Evolutionary conservation across 2,113 vertebrate species (phyloP).

Genomic region (human): GRCh38 chr12:122045501-122046000

Average conservation of each 20-base stretch:
- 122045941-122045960: too few species aligned
- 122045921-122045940: not conserved
- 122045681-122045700: not conserved
- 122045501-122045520: not conserved
- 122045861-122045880: not conserved
- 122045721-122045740: not conserved
- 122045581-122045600: not conserved
- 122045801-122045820: not conserved
- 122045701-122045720: not conserved
- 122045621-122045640: not conserved
- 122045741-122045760: not conserved
- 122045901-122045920: not conserved
- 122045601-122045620: not conserved
- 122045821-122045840: not conserved
- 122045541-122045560: not conserved
- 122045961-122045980: too few species aligned
- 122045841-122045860: not conserved
- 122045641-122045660: accelerated
- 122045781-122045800: not conserved
- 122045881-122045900: not conserved
- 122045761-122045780: not conserved
- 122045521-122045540: not conserved
- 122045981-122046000: too few species aligned
- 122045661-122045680: too few species aligned
- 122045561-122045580: not conserved